Conservation (phyloP, 2,888 invertebrate genomes). For the Plagiodera versicolora region DNA sequence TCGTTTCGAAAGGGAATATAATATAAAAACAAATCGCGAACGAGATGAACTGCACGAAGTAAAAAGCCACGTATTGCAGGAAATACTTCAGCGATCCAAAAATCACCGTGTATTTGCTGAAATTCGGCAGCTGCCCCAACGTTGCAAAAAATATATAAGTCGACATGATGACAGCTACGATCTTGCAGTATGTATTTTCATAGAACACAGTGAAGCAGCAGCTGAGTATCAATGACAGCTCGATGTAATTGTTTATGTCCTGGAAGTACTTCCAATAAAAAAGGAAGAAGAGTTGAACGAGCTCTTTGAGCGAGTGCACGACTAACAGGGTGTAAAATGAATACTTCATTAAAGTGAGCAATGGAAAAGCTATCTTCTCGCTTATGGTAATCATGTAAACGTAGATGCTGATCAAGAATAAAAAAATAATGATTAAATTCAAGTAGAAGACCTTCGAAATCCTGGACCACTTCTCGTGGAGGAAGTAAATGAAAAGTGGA, state of each 20-base stretch:
- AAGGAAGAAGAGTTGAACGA: slow-evolving; percentile 29
- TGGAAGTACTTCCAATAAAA: slow-evolving; percentile 30
- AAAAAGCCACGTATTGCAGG: slow-evolving; percentile 38
- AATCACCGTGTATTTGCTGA: slow-evolving; percentile 39
- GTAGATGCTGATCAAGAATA: slow-evolving; percentile 32
- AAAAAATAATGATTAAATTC: slow-evolving; percentile 28
- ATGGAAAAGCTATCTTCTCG: neutral
- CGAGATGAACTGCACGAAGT: slow-evolving; percentile 39
- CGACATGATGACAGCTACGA: slow-evolving; percentile 33
- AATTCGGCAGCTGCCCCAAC: slow-evolving; percentile 36
- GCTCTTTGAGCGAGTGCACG: slow-evolving; percentile 33
- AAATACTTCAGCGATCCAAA: slow-evolving; percentile 39
- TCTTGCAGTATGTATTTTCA: slow-evolving; percentile 30
- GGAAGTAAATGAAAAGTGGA: slow-evolving; percentile 32
- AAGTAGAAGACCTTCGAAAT: slow-evolving; percentile 31
- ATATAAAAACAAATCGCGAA: slow-evolving; percentile 41
- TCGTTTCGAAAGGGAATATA: slow-evolving; percentile 29
- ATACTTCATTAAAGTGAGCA: neutral
- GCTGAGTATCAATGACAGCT: slow-evolving; percentile 25
- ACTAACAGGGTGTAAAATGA: slow-evolving; percentile 17
- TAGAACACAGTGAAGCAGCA: slow-evolving; percentile 20
- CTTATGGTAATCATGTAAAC: slow-evolving; percentile 27
- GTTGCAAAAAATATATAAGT: slow-evolving; percentile 33
- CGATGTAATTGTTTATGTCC: slow-evolving; percentile 34
- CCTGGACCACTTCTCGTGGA: slow-evolving; percentile 34